phyloP scores from a whole-genome alignment of 2,797 vertebrate genomes.

The Leuciscus waleckii region DNA sequence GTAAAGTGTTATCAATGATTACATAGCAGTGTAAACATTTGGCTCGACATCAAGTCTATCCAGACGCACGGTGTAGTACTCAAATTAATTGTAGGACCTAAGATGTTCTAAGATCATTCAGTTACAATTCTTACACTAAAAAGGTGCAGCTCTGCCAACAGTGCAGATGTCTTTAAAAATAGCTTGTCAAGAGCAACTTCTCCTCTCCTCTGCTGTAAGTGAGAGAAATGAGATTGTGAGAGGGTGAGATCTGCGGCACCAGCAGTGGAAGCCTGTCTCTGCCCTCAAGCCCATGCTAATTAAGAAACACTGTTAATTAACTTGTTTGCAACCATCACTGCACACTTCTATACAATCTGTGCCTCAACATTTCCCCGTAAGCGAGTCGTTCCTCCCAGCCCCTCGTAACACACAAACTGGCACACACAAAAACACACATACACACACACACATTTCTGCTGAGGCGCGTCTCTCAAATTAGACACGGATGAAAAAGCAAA shows the following conservation, averaged over 20 bases:
- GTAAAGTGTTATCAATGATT: neutral
- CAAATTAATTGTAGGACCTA: neutral
- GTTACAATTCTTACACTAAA: conserved; percentile 33
- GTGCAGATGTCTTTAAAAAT: conserved; percentile 36
- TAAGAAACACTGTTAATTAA: conserved; percentile 65
- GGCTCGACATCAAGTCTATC: neutral
- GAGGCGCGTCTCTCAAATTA: conserved; percentile 62
- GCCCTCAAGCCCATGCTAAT: conserved; percentile 56
- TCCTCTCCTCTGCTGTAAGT: conserved; percentile 14
- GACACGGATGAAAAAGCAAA: conserved; percentile 60
- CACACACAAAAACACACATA: neutral
- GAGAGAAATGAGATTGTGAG: conserved; percentile 43
- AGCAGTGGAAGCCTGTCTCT: conserved; percentile 51
- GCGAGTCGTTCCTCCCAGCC: conserved; percentile 37
- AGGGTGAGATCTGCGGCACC: conserved; percentile 49
- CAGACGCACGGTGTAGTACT: neutral
- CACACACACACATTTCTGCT: conserved; percentile 23
- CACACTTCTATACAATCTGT: conserved; percentile 54
- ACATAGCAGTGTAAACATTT: too few relatives aligned
- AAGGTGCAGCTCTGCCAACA: neutral
- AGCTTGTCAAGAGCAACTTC: conserved; percentile 31
- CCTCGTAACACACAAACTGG: conserved; percentile 20
- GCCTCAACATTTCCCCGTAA: conserved; percentile 52
- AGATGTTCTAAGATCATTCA: conserved; percentile 26
- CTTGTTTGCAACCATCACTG: conserved; percentile 58